Evolutionary conservation across 2,113 vertebrate genomes (phyloP), one percentile per base, ranked within the genome.

Genomic region (Edolisoma coerulescens): DNA sequence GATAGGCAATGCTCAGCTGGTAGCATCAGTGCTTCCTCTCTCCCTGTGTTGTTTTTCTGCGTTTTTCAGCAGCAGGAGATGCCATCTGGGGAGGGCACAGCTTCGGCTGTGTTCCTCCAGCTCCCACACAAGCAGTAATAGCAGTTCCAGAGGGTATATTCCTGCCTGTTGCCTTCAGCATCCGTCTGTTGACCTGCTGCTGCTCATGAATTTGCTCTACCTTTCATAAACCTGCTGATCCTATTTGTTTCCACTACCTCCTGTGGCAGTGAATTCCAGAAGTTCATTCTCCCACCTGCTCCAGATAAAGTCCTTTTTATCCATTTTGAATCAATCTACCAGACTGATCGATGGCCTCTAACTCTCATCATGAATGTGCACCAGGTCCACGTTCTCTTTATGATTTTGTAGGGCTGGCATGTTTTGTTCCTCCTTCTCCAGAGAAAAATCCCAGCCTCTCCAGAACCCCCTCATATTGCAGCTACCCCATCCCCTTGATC

Each of bases 221-320:
- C 84, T 75, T 94, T 91, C 56, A 68, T 14, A 92, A 95, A 94
- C 82, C 85, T 94, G 88, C 90, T 94, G 90, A 85, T 65, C 37
- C 70, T 37, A 14, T 73, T 83, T 88, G 67, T 92, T 95, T 84
- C 50, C 49, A 88, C 90, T 77, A 0, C 67, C 57, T 92, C 79
- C 90, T 50, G 67, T 53, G 67, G 70, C 75, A 92, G 82, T 23
- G 61, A 49, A 79, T 90, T 94, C 88, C 85, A 94, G 90, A 96
- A 94, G 63, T 79, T 88, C 85, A 85, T 87, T 91, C 84, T 90
- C 49, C 28, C 41, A 28, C 39, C 74, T 74, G 56, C 26, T 37
- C 63, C 7, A 1, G n/a, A 54, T 26, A 50, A 89, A 95, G 47
- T 71, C 87, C 44, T n/a, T 92, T 96, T 69, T 6, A 74, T 80